Evolutionary conservation across 2,888 invertebrate genomes (phyloP).

Genomic region (Theodoxus fluviatilis): DNA sequence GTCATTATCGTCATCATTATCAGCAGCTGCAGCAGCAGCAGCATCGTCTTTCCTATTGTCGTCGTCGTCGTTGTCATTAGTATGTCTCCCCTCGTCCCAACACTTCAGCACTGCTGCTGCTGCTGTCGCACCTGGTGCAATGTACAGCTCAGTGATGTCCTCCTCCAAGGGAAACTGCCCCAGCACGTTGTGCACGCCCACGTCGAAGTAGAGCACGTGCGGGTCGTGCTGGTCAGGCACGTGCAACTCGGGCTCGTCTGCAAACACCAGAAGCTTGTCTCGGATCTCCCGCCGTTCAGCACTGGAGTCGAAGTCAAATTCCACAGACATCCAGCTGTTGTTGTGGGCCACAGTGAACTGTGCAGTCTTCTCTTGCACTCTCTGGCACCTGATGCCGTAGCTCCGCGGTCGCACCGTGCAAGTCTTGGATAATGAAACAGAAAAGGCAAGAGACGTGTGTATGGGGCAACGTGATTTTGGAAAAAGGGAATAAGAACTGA

Average conservation of each 20-base stretch:
- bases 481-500: too few relatives aligned
- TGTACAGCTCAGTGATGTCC: constrained; percentile 23
- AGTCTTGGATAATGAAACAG: too few relatives aligned
- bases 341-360: constrained; percentile 24
- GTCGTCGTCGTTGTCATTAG: too few relatives aligned
- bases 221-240: constrained; percentile 23
- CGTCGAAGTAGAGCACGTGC: constrained; percentile 25
- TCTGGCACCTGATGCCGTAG: constrained; percentile 24
- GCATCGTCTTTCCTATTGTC: too few relatives aligned
- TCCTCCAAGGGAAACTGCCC: constrained; percentile 23
- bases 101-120: too few relatives aligned
- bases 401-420: not conserved
- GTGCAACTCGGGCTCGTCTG: constrained; percentile 26
- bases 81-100: too few relatives aligned
- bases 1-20: too few relatives aligned
- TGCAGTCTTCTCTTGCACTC: constrained; percentile 23
- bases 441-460: too few relatives aligned
- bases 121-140: too few relatives aligned
- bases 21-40: too few relatives aligned
- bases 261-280: constrained; percentile 29
- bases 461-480: too few relatives aligned
- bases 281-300: constrained; percentile 23
- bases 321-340: constrained; percentile 29
- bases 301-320: constrained; percentile 28
- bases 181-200: constrained; percentile 26